Evolutionary conservation across 2,888 invertebrate genomes (phyloP), one percentile per base, ranked within the genome.

Genomic region (Dryobota labecula): DNA sequence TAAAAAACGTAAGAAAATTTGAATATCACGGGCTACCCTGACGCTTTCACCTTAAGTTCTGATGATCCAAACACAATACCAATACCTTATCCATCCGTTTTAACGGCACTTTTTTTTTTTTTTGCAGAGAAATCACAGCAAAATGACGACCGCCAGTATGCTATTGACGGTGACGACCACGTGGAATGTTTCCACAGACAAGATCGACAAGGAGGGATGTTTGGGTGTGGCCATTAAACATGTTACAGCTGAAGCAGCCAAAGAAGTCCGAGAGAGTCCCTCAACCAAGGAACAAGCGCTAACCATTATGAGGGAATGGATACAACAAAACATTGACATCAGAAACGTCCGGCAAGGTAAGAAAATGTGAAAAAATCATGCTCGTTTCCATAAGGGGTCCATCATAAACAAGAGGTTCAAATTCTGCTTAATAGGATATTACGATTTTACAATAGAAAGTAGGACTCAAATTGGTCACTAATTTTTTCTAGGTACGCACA

Each of bases 221-320:
- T 71, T 90, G 11, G 84, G 87, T 4, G 86, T 89, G 2, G 76
- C 82, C 5, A 79, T 89, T 43, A 90, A 90, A 58, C 91, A 88
- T 51, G 87, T 90, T 9, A 87, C 94, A 4, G 91, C 92, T 2
- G 94, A 96, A 80, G 97, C 98, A 0, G 96, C 96, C 62, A 95
- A 94, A 61, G 98, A 98, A 87, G 92, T 98, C n/a, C 94, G 97
- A 20, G 98, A 98, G 90, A 97, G 97, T 58, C 96, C 97, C 20
- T 91, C 94, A 15, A 96, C 96, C 0, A 95, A 97, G 63, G 96
- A 97, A 43, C 97, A 98, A 87, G 97, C 97, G 2, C 90, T 98
- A 62, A 90, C 93, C 18, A 97, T 97, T 86, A 94, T 98, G 89
- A 94, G 97, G 58, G 97, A 97, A 33, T 98, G 98, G 98, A 97